Evolutionary conservation across 2,888 invertebrate species (phyloP).

Genomic region (Lottia gigantea): DNA sequence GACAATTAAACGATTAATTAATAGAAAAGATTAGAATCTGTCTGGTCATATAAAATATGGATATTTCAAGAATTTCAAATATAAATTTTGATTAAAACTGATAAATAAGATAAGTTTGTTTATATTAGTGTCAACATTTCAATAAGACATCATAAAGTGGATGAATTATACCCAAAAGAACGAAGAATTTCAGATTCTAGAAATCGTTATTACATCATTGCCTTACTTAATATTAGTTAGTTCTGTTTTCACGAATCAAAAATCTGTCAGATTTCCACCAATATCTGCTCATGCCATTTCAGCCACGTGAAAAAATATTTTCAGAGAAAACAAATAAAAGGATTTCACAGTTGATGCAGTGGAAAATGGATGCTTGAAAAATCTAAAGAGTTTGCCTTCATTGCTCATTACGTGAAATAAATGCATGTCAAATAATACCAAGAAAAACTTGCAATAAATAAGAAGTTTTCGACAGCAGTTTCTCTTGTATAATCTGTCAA

Average conservation of each 20-base stretch:
- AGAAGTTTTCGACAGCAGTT: background rate
- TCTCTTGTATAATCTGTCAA: background rate
- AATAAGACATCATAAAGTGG: background rate
- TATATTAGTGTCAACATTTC: slow-evolving; percentile 9
- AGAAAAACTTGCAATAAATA: background rate
- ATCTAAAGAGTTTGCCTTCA: background rate
- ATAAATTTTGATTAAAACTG: no score
- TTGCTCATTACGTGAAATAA: slow-evolving; percentile 7
- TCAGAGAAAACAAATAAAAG: slow-evolving; percentile 6
- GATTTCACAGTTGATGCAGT: background rate
- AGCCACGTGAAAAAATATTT: slow-evolving; percentile 11
- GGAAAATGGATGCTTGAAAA: background rate
- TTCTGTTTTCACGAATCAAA: slow-evolving; percentile 7
- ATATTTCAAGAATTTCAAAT: no score
- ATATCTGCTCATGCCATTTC: slow-evolving; percentile 10
- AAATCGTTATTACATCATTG: slow-evolving; percentile 7
- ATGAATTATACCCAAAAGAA: no score
- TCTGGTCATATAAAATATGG: no score
- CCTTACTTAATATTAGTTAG: background rate
- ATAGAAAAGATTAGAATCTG: no score
- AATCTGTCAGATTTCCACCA: slow-evolving; percentile 8
- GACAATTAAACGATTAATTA: no score
- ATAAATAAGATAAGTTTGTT: background rate
- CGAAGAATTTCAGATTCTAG: no score
- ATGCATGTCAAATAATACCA: slow-evolving; percentile 2